Base-by-base conservation (phyloP, 2,113 vertebrate genomes). In the Oreochromis spilurus region DNA sequence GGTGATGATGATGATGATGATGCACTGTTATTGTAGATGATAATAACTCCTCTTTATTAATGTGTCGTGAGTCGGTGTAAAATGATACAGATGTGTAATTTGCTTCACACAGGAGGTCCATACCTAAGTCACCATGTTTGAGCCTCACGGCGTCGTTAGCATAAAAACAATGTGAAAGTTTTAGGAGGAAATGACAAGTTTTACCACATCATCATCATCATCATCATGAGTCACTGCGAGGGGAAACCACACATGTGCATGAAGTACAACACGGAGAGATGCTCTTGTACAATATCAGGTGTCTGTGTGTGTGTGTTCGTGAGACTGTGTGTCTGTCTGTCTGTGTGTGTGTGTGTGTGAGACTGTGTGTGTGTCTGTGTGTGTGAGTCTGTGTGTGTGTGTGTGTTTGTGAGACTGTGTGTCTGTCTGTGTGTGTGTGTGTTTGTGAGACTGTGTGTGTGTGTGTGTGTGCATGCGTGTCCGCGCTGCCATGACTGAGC, bases 331-430 rank as follows among this genome's bases (percentile, higher is more conserved):
- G 21, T 55, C n/a, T 13, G 4, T 21, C 1, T 45, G 5, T 1
- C 3, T 14, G 43, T 5, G 4, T 36, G 3, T 8, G 7, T 8
- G 7, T 9, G 7, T 8, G 1, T 8, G 31, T 7, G 31, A 24
- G 24, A 24, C 24, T 1, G 1, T 8, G 34, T 1, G 8, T 36
- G 36, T 9, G 9, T 38, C 7, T 17, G 2, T 11, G 9, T 9
- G 17, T 3, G 16, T 50, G 48, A 1, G 48, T 1, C 0, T 7
- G 45, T 0, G 45, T 8, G 9, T n/a, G 8, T 1, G 5, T 54
- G 52, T 4, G n/a, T 54, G 52, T 5, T 14, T 2, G 48, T 40
- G 9, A 26, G 24, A 26, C 24, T 26, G 24, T 26, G 24, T 26
- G 24, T 26, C n/a, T n/a, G n/a, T n/a, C n/a, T 0, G 45, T 7